Conservation (phyloP, 2,797 vertebrate genomes). For the Crocodylus rhombifer region DNA sequence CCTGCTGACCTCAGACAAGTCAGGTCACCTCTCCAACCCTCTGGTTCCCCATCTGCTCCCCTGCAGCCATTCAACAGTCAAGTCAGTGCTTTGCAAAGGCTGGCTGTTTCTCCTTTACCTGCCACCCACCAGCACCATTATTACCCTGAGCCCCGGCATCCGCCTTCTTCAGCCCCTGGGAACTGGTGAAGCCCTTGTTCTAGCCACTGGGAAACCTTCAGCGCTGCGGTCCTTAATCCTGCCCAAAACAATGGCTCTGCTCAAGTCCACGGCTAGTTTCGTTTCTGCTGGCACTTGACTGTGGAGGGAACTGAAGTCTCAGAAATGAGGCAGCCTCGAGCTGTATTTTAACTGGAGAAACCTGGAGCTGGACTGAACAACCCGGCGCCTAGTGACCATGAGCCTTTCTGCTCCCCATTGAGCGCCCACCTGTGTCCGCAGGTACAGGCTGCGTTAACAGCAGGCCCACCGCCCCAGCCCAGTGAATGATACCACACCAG, state of each 20-base stretch:
- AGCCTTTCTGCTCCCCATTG: neutral
- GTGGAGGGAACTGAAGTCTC: neutral
- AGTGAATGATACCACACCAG: neutral
- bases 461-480: too few species aligned
- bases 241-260: neutral
- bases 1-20: neutral
- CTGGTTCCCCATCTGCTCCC: neutral
- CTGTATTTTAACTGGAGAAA: neutral
- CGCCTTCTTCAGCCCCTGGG: too few species aligned
- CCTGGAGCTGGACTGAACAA: neutral
- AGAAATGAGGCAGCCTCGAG: neutral
- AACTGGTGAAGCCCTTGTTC: too few species aligned
- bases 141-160: too few species aligned
- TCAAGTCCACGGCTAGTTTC: neutral
- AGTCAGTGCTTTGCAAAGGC: neutral
- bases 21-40: neutral
- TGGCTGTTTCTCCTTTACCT: neutral
- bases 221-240: slow-evolving; percentile 1
- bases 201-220: neutral
- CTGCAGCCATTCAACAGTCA: too few species aligned
- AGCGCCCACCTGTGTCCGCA: too few species aligned
- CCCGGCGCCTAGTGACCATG: neutral
- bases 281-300: neutral
- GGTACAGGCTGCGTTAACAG: neutral
- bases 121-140: neutral